A percentile compares a stretch with the other conserved stretches of the same genome.
Evolutionary conservation across 35 echinoderm and acorn worm species (phyloP).

Genomic region (Acanthaster planci): DNA sequence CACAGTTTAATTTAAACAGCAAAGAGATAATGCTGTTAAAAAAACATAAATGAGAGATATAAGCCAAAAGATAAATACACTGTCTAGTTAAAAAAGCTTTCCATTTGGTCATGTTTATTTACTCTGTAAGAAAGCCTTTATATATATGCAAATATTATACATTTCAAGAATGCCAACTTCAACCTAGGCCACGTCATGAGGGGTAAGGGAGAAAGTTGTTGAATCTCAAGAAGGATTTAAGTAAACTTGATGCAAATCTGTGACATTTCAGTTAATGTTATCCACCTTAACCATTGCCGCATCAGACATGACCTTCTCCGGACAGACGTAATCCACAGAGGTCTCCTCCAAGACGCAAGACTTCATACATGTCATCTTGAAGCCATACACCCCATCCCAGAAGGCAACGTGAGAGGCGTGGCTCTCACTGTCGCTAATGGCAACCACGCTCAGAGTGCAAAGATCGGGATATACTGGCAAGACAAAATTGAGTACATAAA

Average conservation of each 20-base stretch:
- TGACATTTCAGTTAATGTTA: neutral
- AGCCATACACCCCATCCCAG: slow-evolving; percentile 99
- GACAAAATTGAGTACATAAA: neutral
- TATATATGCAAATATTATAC: too few species aligned
- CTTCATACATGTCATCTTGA: slow-evolving; percentile 99
- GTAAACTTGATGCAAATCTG: neutral
- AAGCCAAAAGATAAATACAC: too few species aligned
- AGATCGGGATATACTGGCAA: slow-evolving; percentile 91
- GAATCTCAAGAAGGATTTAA: too few species aligned
- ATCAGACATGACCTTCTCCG: slow-evolving; percentile 79
- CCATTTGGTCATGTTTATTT: too few species aligned
- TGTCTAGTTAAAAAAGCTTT: too few species aligned
- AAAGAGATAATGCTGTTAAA: too few species aligned
- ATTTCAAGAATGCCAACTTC: too few species aligned
- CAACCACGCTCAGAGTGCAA: slow-evolving; percentile 80
- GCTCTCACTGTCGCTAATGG: slow-evolving; percentile 68
- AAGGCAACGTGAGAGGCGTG: slow-evolving; percentile 67
- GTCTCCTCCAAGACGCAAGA: slow-evolving; percentile 85
- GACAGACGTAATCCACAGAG: slow-evolving; percentile 59
- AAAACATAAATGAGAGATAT: too few species aligned
- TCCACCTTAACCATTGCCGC: slow-evolving; percentile 77
- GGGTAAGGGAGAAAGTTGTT: too few species aligned
- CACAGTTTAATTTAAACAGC: too few species aligned
- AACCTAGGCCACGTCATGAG: neutral
- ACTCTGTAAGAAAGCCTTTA: too few species aligned